These are phyloP conservation scores for Himalopsyche kuldschensis DNA, from an alignment of 2,888 invertebrate species.

Conservation along the genomic window DNA sequence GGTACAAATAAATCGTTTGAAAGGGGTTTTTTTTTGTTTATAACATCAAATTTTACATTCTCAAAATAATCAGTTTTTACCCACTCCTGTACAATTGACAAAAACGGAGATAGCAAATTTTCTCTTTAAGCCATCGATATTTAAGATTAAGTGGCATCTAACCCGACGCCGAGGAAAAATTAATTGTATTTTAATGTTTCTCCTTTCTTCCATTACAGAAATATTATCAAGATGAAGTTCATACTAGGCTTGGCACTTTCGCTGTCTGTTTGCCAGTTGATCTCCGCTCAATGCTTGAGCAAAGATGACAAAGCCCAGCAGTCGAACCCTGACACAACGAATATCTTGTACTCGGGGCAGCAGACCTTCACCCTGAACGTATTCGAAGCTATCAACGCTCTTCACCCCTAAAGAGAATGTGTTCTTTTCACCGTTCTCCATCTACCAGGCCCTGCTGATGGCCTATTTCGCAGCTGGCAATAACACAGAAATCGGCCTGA, in stretches of 20 bases:
- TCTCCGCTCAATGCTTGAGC: not conserved
- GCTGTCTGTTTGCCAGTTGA: not conserved
- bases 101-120: no score
- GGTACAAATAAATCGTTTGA: no score
- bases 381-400: constrained; percentile 66
- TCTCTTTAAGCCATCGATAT: no score
- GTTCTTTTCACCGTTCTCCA: constrained; percentile 87
- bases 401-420: constrained; percentile 72
- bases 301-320: not conserved
- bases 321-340: not conserved
- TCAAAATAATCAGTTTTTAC: no score
- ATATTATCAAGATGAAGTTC: not conserved
- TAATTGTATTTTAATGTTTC: not conserved
- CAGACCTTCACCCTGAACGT: constrained; percentile 72
- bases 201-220: not conserved
- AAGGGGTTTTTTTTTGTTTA: no score
- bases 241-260: not conserved
- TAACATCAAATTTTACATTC: no score
- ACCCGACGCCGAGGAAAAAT: no score
- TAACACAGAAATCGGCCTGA: constrained; percentile 68
- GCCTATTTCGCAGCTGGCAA: constrained; percentile 78
- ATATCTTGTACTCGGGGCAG: constrained; percentile 50
- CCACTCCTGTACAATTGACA: no score
- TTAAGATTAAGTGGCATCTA: no score
- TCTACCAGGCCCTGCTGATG: constrained; percentile 76